Base-by-base conservation (phyloP, 2,888 invertebrate genomes). In the Drosophila sordidula region DNA sequence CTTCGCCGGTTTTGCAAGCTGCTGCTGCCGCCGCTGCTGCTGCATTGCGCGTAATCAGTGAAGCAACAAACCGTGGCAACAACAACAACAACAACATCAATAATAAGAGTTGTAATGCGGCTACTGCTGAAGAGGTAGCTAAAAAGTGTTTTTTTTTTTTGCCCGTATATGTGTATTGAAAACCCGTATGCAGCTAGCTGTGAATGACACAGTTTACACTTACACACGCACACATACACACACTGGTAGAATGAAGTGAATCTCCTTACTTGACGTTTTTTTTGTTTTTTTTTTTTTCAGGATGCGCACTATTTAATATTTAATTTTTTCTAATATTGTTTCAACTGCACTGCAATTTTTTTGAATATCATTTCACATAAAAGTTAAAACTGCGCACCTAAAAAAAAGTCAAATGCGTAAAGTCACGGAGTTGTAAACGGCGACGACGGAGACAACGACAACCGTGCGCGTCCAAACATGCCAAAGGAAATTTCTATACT, bases 401-500 rank as follows among this genome's bases (percentile, higher is more conserved):
- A 25, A 62, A 65, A 57, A 59, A 50, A 70, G 46, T 74, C 50
- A 71, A 75, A 64, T 62, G 55, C 49, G 42, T 41, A 62, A 18
- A 18, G 49, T 49, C 36, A 36, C 78, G 57, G 50, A 58, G 54
- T 66, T 66, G 44, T 45, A 50, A 42, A 76, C 76, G 66, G 44
- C 57, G 54, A 67, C 34, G 47, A 57, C 51, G 65, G 32, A 64
- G 36, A 54, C 68, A 52, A 55, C 63, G 41, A 57, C 54, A 55
- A 62, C 51, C 73, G 45, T 52, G 22, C 80, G 22, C 80, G 73
- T 84, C 74, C 83, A 80, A 80, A 77, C 89, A 69, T 79, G 78
- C 78, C 90, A 89, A 90, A 90, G 83, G 90, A 88, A 90, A 89
- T 89, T 89, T 90, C 86, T 81, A 89, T 78, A 90, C 89, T 90